Percentiles rank a stretch among this genome's conserved stretches.
Conservation (phyloP, 2,113 vertebrate species). For the Callithrix jacchus region DNA sequence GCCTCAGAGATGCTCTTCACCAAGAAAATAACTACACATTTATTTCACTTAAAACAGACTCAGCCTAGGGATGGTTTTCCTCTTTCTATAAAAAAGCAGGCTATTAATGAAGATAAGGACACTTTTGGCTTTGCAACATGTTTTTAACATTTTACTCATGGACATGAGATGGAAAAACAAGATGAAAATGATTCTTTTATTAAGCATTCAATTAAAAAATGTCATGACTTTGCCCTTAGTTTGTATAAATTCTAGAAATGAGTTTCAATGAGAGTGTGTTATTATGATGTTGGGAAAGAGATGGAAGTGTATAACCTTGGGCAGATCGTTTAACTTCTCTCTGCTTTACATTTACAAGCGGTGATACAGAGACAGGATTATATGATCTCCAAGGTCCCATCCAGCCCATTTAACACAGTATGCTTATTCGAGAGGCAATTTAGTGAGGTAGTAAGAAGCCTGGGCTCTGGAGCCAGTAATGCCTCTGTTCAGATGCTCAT, state of each 20-base stretch:
- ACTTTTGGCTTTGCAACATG: background rate
- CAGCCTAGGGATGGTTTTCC: background rate
- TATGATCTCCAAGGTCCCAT: background rate
- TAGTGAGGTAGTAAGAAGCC: background rate
- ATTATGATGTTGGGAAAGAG: constrained; percentile 42
- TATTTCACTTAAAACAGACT: constrained; percentile 48
- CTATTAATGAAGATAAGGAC: background rate
- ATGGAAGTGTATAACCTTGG: constrained; percentile 32
- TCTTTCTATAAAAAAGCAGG: background rate
- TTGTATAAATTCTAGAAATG: constrained; percentile 47
- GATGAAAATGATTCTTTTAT: constrained; percentile 58
- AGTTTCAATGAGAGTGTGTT: background rate
- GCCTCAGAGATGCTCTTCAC: background rate
- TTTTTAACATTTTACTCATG: constrained; percentile 27
- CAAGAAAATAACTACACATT: constrained; percentile 8
- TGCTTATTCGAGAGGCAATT: background rate
- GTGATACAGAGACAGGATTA: constrained; percentile 14
- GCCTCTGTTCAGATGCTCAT: accelerated
- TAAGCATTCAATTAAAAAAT: constrained; percentile 57
- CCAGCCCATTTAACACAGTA: background rate
- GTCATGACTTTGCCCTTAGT: constrained; percentile 42
- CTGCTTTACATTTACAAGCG: constrained; percentile 38
- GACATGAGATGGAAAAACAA: constrained; percentile 48
- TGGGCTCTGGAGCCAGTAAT: background rate
- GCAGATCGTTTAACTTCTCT: constrained; percentile 41